Percentiles rank a stretch among this genome's conserved stretches.
Evolutionary conservation across 53 echinoderm and acorn worm species (phyloP).

Genomic region (Actinopyga echinites): DNA sequence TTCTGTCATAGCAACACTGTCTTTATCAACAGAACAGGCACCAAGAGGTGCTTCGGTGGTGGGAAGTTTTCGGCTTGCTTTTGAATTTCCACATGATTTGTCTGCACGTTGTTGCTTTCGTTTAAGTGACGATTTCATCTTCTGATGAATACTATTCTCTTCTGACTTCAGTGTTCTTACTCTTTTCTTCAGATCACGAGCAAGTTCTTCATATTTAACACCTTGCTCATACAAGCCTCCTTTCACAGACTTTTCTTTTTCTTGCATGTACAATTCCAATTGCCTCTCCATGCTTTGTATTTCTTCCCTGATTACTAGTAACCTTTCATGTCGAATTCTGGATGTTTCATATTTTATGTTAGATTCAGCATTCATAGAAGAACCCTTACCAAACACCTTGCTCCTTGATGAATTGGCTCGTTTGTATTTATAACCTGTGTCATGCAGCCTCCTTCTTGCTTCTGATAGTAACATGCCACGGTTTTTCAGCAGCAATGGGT

Average conservation of each 20-base stretch:
- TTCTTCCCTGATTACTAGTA: not conserved
- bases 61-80: not conserved
- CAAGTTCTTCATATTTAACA: not conserved
- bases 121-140: too few relatives aligned
- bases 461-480: not conserved
- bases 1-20: not conserved
- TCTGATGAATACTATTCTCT: not conserved
- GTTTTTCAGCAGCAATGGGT: not conserved
- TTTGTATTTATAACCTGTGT: not conserved
- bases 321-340: not conserved
- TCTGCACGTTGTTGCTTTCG: too few relatives aligned
- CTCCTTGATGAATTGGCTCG: not conserved
- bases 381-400: not conserved
- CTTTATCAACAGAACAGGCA: not conserved
- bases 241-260: not conserved
- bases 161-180: not conserved
- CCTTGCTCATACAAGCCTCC: not conserved
- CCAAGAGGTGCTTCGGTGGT: not conserved
- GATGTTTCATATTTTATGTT: not conserved
- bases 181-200: not conserved
- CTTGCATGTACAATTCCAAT: not conserved
- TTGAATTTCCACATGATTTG: too few relatives aligned
- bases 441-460: not conserved
- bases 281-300: not conserved
- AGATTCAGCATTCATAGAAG: not conserved